phyloP scores from a whole-genome alignment of 2,888 invertebrate species.

The Cantharis lateralis region DNA sequence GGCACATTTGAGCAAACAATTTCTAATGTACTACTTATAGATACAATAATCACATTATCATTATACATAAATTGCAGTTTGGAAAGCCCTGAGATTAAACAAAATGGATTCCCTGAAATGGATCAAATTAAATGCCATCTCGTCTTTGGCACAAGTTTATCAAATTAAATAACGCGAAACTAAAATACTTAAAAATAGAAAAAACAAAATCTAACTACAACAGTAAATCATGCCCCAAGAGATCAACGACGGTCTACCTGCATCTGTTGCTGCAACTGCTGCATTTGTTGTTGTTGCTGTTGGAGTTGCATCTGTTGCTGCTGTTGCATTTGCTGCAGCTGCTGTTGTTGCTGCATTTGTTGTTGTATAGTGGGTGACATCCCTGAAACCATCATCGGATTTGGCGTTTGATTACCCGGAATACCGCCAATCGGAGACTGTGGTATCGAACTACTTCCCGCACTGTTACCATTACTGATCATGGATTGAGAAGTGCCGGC shows the following conservation, averaged over 20 bases:
- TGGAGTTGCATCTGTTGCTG: slow-evolving; percentile 62
- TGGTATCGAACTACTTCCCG: slow-evolving; percentile 37
- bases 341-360: slow-evolving; percentile 51
- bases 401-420: slow-evolving; percentile 51
- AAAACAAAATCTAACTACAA: slow-evolving; percentile 35
- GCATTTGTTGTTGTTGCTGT: slow-evolving; percentile 62
- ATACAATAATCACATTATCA: slow-evolving; percentile 26
- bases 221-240: slow-evolving; percentile 42
- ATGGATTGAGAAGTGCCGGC: slow-evolving; percentile 52
- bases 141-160: neutral
- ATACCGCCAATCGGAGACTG: slow-evolving; percentile 47
- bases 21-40: slow-evolving; percentile 44
- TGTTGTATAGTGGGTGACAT: slow-evolving; percentile 58
- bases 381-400: slow-evolving; percentile 61
- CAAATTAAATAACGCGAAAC: neutral
- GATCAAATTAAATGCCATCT: neutral
- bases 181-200: slow-evolving; percentile 1
- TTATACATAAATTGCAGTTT: slow-evolving; percentile 31
- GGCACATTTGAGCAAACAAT: slow-evolving; percentile 54
- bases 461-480: slow-evolving; percentile 51
- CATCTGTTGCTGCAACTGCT: slow-evolving; percentile 62
- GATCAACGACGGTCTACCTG: slow-evolving; percentile 64
- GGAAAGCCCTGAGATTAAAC: slow-evolving; percentile 34
- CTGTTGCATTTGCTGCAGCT: slow-evolving; percentile 60
- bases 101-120: slow-evolving; percentile 5